A percentile compares a stretch with the other conserved stretches of the same genome.
Conservation (phyloP, 2,113 vertebrate species). For the Ameiurus melas region DNA sequence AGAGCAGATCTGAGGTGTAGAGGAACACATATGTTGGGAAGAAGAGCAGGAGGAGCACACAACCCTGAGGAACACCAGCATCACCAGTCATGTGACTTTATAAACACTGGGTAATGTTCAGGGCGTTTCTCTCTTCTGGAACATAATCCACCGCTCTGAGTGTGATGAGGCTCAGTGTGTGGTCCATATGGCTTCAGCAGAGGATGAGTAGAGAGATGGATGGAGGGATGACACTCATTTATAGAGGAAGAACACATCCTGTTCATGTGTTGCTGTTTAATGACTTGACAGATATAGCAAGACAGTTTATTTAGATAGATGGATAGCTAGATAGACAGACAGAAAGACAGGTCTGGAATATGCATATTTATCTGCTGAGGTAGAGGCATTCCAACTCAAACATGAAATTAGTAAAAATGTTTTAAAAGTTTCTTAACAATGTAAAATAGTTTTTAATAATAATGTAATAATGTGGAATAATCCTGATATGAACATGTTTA, state of each 20-base stretch:
- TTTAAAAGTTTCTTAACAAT: not conserved
- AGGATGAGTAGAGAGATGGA: not conserved
- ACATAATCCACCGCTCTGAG: conserved; percentile 66
- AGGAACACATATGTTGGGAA: not conserved
- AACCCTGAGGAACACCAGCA: not conserved
- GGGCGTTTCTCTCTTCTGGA: conserved; percentile 52
- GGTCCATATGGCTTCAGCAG: conserved; percentile 70
- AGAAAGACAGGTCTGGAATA: no score
- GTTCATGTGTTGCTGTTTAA: no score
- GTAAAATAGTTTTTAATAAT: not conserved
- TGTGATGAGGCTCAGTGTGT: conserved; percentile 74
- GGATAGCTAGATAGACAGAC: not conserved
- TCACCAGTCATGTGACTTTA: conserved; percentile 38
- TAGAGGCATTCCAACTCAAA: no score
- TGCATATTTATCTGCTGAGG: no score
- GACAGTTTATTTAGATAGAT: not conserved
- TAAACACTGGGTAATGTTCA: conserved; percentile 42
- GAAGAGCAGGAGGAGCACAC: not conserved
- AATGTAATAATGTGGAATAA: not conserved
- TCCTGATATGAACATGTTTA: not conserved
- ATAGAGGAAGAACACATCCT: not conserved
- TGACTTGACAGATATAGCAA: not conserved
- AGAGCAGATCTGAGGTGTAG: not conserved
- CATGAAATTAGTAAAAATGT: no score
- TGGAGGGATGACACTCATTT: not conserved